These are phyloP conservation scores for Smithornis capensis DNA, from an alignment of 2,113 vertebrate genomes.

Conservation along the genomic window DNA sequence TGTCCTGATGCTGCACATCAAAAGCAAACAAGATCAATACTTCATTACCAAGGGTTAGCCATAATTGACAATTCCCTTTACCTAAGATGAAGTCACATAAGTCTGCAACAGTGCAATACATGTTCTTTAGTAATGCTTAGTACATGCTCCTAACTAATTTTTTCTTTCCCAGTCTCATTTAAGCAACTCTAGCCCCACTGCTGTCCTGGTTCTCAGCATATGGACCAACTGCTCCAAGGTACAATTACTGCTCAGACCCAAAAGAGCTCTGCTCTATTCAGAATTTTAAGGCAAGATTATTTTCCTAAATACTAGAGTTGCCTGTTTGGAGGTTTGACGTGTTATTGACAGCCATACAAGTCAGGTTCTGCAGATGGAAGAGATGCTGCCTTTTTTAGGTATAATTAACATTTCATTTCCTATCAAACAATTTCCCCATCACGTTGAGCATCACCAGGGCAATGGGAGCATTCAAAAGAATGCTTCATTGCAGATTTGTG, in stretches of 20 bases:
- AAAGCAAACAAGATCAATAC: background rate
- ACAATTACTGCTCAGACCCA: background rate
- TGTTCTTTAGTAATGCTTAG: background rate
- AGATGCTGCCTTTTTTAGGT: constrained; percentile 20
- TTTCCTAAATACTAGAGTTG: background rate
- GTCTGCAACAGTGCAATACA: background rate
- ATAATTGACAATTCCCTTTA: background rate
- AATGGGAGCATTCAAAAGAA: background rate
- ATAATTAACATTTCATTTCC: constrained; percentile 56
- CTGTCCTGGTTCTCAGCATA: background rate
- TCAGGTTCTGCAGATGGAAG: constrained; percentile 14
- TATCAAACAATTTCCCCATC: constrained; percentile 19
- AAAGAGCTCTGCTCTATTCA: background rate
- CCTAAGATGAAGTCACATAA: background rate
- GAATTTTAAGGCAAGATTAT: background rate
- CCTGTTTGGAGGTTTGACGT: background rate
- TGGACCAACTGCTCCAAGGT: background rate
- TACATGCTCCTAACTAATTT: background rate
- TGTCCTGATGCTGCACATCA: background rate
- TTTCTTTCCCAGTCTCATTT: background rate
- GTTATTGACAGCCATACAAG: constrained; percentile 20
- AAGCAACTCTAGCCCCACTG: background rate
- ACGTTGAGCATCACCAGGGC: background rate
- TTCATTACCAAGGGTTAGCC: background rate
- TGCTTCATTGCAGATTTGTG: background rate